phyloP scores from a whole-genome alignment of 1,140 invertebrate species.

The Teleopsis dalmanni region DNA sequence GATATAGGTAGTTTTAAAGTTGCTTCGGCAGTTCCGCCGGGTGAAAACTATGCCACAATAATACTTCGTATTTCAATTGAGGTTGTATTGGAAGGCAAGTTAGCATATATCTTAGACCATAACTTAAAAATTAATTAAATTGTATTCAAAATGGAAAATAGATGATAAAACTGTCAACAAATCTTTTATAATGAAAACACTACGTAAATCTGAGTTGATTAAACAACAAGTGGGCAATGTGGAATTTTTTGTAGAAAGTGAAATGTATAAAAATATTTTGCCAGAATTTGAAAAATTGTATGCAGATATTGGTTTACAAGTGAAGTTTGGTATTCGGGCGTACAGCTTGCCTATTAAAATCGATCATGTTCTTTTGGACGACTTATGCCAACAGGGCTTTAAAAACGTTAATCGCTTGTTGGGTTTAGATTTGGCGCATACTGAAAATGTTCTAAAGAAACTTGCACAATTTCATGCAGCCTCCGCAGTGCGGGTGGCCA shows the following conservation, averaged over 20 bases:
- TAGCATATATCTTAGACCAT: too few species aligned
- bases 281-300: constrained; percentile 27
- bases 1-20: constrained; percentile 1
- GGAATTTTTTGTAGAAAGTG: constrained; percentile 28
- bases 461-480: constrained; percentile 52
- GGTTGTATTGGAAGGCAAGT: background rate
- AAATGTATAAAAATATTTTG: constrained; percentile 24
- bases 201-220: constrained; percentile 24
- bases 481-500: constrained; percentile 14
- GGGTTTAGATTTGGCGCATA: constrained; percentile 47
- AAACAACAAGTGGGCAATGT: constrained; percentile 18
- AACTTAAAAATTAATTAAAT: background rate
- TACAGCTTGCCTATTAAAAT: constrained; percentile 15
- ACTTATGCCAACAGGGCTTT: constrained; percentile 48
- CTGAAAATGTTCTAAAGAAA: constrained; percentile 46
- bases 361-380: constrained; percentile 44
- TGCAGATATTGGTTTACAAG: constrained; percentile 19
- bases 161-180: constrained; percentile 14
- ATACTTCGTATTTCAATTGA: background rate
- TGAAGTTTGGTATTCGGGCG: constrained; percentile 20
- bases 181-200: constrained; percentile 30
- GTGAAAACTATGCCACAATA: constrained; percentile 8
- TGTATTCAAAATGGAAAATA: constrained; percentile 17
- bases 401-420: constrained; percentile 49
- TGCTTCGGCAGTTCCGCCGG: background rate